A percentile compares a stretch with the other conserved stretches of the same genome.
phyloP scores from a whole-genome alignment of 2,888 invertebrate genomes.

The Volucella bombylans region DNA sequence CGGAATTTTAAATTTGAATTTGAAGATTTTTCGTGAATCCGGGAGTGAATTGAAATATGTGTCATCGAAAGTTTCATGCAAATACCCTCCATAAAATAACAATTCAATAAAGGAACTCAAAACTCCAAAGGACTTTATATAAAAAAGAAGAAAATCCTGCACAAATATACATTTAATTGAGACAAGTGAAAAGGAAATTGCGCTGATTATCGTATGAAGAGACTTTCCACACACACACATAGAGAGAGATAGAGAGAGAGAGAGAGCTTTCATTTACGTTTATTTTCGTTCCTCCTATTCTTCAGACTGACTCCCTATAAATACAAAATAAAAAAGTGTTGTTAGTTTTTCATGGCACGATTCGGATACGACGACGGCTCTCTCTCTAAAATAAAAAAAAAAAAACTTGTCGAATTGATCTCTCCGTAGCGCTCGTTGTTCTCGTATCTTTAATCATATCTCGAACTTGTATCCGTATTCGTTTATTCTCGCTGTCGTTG shows the following conservation, averaged over 20 bases:
- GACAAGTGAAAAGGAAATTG: slow-evolving; percentile 70
- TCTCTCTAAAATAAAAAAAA: slow-evolving; percentile 20
- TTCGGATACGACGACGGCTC: neutral
- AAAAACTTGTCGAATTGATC: slow-evolving; percentile 5
- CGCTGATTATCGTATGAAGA: slow-evolving; percentile 65
- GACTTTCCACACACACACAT: slow-evolving; percentile 4
- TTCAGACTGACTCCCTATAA: slow-evolving; percentile 44
- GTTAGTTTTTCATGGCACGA: slow-evolving; percentile 39
- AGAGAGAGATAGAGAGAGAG: slow-evolving; percentile 28
- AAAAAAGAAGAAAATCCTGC: slow-evolving; percentile 54
- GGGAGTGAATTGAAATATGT: slow-evolving; percentile 27
- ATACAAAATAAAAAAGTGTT: slow-evolving; percentile 39
- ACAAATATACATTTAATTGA: slow-evolving; percentile 60
- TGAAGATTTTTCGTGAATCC: neutral
- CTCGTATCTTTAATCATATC: slow-evolving; percentile 40
- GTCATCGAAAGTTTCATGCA: slow-evolving; percentile 32
- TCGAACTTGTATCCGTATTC: slow-evolving; percentile 44
- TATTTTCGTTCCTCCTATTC: slow-evolving; percentile 37
- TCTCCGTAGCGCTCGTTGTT: slow-evolving; percentile 38
- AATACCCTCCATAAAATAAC: slow-evolving; percentile 14
- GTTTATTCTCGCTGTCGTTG: slow-evolving; percentile 38
- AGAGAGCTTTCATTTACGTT: slow-evolving; percentile 53
- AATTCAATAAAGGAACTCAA: slow-evolving; percentile 19
- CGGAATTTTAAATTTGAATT: neutral
- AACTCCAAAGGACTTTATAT: too few species aligned